phyloP scores from a whole-genome alignment of 2,113 vertebrate genomes.

The human region GRCh38 chr15:33890501-33891000 shows the following conservation, averaged over 20 bases:
- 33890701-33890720: neutral
- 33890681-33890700: neutral
- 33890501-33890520: neutral
- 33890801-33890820: neutral
- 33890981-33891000: too few species aligned
- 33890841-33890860: too few species aligned
- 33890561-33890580: conserved; percentile 27
- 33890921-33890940: too few species aligned
- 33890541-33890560: neutral
- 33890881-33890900: too few species aligned
- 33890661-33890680: conserved; percentile 13
- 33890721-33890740: neutral
- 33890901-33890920: too few species aligned
- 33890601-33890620: neutral
- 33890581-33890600: neutral
- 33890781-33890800: neutral
- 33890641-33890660: neutral
- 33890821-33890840: too few species aligned
- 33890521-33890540: neutral
- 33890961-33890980: too few species aligned
- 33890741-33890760: neutral
- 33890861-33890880: too few species aligned
- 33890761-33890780: neutral
- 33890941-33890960: too few species aligned
- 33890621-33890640: neutral